A percentile compares a stretch with the other conserved stretches of the same genome.
These are phyloP conservation scores for Astyanax mexicanus DNA, from an alignment of 2,797 vertebrate species.

Conservation along the genomic window DNA sequence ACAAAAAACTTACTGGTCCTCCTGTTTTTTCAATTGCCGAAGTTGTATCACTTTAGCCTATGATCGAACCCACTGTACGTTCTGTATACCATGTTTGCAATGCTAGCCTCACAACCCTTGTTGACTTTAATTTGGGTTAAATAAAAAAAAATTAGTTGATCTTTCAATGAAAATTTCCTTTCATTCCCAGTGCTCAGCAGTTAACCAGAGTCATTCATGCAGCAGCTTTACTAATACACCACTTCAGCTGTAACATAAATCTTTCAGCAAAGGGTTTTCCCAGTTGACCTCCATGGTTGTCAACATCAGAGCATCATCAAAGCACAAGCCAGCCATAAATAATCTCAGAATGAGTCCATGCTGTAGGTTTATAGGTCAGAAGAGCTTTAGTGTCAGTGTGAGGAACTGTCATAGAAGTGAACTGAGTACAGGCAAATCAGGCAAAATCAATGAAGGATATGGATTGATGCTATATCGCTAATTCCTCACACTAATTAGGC, in stretches of 20 bases:
- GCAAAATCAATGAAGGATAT: background rate
- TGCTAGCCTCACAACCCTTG: too few species aligned
- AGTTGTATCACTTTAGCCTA: too few species aligned
- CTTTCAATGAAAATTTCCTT: too few species aligned
- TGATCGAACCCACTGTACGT: too few species aligned
- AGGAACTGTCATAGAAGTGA: background rate
- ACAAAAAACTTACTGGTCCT: too few species aligned
- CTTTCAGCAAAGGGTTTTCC: background rate
- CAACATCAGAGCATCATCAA: background rate
- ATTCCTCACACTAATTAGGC: background rate
- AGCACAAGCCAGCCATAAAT: background rate
- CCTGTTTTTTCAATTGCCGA: too few species aligned
- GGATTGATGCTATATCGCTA: too few species aligned
- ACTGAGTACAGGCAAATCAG: background rate
- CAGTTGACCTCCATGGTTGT: background rate
- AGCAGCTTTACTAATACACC: background rate
- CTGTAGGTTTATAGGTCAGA: slow-evolving; percentile 1
- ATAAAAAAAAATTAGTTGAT: too few species aligned
- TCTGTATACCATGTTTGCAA: too few species aligned
- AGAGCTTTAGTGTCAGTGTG: background rate
- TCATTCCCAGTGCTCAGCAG: background rate
- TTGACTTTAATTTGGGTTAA: too few species aligned
- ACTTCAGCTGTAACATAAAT: background rate
- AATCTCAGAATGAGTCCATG: background rate
- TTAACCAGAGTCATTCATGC: background rate